Conservation (phyloP, 37 sponge, comb jelly and placozoan species). For the Dysidea cf. avara region DNA sequence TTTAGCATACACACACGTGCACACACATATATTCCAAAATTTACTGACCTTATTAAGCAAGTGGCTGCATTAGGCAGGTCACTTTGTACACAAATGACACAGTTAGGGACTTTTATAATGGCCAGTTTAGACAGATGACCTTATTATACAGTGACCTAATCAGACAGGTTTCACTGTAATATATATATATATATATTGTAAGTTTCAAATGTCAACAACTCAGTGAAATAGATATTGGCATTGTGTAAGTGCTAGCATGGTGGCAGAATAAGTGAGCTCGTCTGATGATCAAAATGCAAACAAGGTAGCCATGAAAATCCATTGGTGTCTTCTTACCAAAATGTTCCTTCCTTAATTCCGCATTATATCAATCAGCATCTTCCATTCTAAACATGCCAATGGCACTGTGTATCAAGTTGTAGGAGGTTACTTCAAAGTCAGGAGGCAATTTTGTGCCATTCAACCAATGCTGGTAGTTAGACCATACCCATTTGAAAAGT, state of each 20-base stretch:
- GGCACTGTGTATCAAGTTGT: background rate
- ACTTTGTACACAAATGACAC: no score
- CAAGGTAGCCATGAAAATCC: constrained; percentile 47
- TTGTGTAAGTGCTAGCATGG: constrained; percentile 54
- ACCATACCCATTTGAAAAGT: no score
- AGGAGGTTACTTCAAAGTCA: background rate
- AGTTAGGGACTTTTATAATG: no score
- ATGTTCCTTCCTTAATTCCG: constrained; percentile 26
- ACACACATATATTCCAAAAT: no score
- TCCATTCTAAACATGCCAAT: constrained; percentile 39
- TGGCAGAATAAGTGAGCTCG: constrained; percentile 38
- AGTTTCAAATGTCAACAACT: no score
- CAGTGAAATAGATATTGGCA: constrained; percentile 5
- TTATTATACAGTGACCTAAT: no score
- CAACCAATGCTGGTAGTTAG: constrained; percentile 30
- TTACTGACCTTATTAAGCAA: no score
- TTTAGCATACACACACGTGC: no score
- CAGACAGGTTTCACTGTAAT: no score
- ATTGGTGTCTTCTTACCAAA: constrained; percentile 22
- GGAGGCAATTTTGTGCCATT: constrained; percentile 36
- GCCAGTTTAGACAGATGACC: no score
- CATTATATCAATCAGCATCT: constrained; percentile 17
- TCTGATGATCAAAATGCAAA: constrained; percentile 60
- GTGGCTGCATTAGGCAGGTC: no score
- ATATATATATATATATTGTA: no score